These are phyloP conservation scores for Tetrapedia diversipes DNA, from an alignment of 2,888 invertebrate species.

Conservation along the genomic window DNA sequence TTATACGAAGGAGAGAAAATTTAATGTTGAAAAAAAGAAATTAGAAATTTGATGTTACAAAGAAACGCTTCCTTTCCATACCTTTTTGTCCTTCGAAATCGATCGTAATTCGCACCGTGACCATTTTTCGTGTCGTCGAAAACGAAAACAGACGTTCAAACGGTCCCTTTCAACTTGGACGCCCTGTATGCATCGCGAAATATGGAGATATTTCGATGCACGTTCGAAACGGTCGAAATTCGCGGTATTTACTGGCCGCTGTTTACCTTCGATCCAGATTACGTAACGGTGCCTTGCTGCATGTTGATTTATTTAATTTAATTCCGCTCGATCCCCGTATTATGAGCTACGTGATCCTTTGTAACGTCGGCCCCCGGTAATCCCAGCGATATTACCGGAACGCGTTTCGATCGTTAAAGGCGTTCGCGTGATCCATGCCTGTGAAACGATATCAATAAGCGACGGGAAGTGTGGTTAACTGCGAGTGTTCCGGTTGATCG, in stretches of 20 bases:
- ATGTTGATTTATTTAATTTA: constrained; percentile 65
- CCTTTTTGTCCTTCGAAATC: no score
- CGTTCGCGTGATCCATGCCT: neutral
- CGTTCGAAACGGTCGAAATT: constrained; percentile 37
- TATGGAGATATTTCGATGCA: constrained; percentile 60
- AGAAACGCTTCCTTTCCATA: no score
- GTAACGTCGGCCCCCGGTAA: neutral
- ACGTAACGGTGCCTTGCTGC: constrained; percentile 44
- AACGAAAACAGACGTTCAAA: no score
- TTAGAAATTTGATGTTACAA: no score
- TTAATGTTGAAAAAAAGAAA: no score
- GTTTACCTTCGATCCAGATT: constrained; percentile 56
- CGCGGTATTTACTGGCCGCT: constrained; percentile 52
- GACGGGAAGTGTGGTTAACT: neutral
- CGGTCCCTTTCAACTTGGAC: no score
- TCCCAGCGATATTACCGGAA: constrained; percentile 9
- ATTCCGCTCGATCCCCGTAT: constrained; percentile 48
- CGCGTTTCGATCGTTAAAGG: constrained; percentile 16
- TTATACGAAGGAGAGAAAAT: no score
- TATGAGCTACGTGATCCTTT: constrained; percentile 48
- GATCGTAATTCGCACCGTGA: no score
- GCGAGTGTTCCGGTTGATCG: neutral
- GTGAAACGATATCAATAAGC: neutral
- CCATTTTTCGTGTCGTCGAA: no score
- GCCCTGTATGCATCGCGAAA: no score